A percentile compares a stretch with the other conserved stretches of the same genome.
Conservation (phyloP, 2,797 vertebrate species). For the Acestrorhynchus altus region DNA sequence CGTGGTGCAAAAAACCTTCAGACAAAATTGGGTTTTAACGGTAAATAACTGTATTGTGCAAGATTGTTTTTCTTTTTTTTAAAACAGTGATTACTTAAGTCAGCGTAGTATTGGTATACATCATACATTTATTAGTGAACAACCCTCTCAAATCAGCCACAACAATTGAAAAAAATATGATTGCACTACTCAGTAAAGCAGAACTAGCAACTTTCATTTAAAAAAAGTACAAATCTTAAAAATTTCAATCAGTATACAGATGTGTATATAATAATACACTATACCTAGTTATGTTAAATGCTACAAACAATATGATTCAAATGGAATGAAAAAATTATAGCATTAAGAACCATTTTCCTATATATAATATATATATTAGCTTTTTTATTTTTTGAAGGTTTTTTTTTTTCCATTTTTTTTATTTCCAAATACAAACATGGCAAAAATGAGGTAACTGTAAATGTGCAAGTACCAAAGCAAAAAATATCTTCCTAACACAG, state of each 20-base stretch:
- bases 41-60: slow-evolving; percentile 49
- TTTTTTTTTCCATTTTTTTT: slow-evolving; percentile 80
- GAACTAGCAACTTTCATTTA: slow-evolving; percentile 99
- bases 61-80: slow-evolving; percentile 36
- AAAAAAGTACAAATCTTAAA: slow-evolving; percentile 99
- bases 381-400: slow-evolving; percentile 79
- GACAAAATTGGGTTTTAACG: slow-evolving; percentile 21
- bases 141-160: slow-evolving; percentile 99
- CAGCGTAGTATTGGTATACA: slow-evolving; percentile 86
- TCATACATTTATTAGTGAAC: slow-evolving; percentile 99
- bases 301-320: slow-evolving; percentile 99
- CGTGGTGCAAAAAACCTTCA: slow-evolving; percentile 15
- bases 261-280: slow-evolving; percentile 99
- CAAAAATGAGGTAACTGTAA: slow-evolving; percentile 99
- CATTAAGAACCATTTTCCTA: slow-evolving; percentile 99
- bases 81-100: slow-evolving; percentile 61
- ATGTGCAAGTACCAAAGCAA: slow-evolving; percentile 99
- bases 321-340: slow-evolving; percentile 99
- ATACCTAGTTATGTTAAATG: slow-evolving; percentile 99
- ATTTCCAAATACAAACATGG: slow-evolving; percentile 99
- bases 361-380: slow-evolving; percentile 99
- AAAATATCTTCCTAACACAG: slow-evolving; percentile 94
- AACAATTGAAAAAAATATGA: slow-evolving; percentile 99
- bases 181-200: slow-evolving; percentile 99
- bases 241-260: slow-evolving; percentile 99